A percentile compares a stretch with the other conserved stretches of the same genome.
phyloP scores from a whole-genome alignment of 2,888 invertebrate genomes.

The Limnephilus auricula region DNA sequence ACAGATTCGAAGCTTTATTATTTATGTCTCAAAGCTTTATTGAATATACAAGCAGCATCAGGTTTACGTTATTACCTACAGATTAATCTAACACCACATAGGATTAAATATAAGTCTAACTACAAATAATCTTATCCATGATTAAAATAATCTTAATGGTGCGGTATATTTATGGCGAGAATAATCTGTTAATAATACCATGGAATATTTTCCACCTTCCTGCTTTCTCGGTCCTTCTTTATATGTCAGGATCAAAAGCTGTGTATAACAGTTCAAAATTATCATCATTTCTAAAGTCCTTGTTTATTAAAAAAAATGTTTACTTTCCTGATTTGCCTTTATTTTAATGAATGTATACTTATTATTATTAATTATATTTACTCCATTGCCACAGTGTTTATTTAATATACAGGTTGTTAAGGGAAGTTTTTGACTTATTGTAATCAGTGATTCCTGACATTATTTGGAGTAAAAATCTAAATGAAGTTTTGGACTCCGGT shows the following conservation, averaged over 20 bases:
- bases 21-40: background rate
- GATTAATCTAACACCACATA: background rate
- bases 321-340: background rate
- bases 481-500: too few species aligned
- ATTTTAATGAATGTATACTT: too few species aligned
- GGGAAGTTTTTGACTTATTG: too few species aligned
- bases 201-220: background rate
- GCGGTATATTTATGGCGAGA: background rate
- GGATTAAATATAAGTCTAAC: background rate
- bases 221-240: background rate
- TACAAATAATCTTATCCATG: background rate
- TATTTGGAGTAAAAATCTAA: too few species aligned
- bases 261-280: background rate
- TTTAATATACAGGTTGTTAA: too few species aligned
- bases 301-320: background rate
- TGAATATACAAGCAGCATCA: background rate
- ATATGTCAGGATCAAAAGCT: background rate
- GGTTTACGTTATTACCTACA: background rate
- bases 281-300: background rate
- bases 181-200: background rate
- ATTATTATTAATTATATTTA: too few species aligned
- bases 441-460: too few species aligned
- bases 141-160: background rate
- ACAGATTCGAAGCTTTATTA: background rate
- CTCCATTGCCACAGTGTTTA: too few species aligned